These are phyloP conservation scores for Acanthosoma haemorrhoidale DNA, from an alignment of 2,888 invertebrate genomes.

Conservation along the genomic window DNA sequence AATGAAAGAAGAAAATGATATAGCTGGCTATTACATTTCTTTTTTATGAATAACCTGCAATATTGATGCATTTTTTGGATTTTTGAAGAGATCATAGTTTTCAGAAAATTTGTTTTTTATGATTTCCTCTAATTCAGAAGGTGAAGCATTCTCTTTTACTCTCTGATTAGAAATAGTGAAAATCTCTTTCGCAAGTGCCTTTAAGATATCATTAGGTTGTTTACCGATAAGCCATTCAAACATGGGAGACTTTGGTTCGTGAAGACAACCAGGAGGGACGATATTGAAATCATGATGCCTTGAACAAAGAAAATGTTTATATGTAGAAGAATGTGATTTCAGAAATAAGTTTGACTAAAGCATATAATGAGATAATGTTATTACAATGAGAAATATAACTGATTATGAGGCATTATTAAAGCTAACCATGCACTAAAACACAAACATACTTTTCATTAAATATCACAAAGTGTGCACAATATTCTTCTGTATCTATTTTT, in stretches of 20 bases:
- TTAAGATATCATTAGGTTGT: slow-evolving; percentile 53
- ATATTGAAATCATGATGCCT: slow-evolving; percentile 16
- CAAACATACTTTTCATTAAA: too few relatives aligned
- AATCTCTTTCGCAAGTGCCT: slow-evolving; percentile 51
- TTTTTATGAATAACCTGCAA: slow-evolving; percentile 15
- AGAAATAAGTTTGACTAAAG: too few relatives aligned
- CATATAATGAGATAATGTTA: too few relatives aligned
- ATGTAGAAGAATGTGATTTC: not conserved
- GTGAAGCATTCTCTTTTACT: not conserved
- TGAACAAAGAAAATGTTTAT: slow-evolving; percentile 11
- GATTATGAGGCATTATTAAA: too few relatives aligned
- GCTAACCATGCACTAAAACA: too few relatives aligned
- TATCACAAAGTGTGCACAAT: too few relatives aligned
- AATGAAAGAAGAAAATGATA: not conserved
- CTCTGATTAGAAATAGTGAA: slow-evolving; percentile 36
- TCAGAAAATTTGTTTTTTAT: slow-evolving; percentile 12
- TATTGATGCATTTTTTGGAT: slow-evolving; percentile 3
- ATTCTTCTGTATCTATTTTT: too few relatives aligned
- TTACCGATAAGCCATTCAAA: slow-evolving; percentile 52
- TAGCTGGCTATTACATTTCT: slow-evolving; percentile 47
- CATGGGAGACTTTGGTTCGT: slow-evolving; percentile 49
- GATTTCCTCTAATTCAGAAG: slow-evolving; percentile 49
- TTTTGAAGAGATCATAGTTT: slow-evolving; percentile 9
- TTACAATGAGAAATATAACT: too few relatives aligned
- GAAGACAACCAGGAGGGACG: slow-evolving; percentile 47